These are phyloP conservation scores for Brachymystax lenok DNA, from an alignment of 2,797 vertebrate genomes.

Conservation along the genomic window DNA sequence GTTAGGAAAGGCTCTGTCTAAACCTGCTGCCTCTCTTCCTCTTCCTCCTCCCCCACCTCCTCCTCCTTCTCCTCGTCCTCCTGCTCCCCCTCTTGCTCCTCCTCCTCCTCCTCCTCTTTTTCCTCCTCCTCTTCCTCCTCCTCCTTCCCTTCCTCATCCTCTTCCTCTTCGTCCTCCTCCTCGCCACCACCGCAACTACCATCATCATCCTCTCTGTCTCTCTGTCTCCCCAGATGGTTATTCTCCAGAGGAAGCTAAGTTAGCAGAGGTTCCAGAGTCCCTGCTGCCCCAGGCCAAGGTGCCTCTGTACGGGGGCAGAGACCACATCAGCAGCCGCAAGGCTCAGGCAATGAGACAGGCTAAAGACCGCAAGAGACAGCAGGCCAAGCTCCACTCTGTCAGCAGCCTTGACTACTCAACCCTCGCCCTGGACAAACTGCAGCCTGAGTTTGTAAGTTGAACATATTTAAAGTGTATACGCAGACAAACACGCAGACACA, in stretches of 20 bases:
- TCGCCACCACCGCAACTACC: not conserved
- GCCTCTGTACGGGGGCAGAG: conserved; percentile 77
- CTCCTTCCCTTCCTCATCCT: not conserved
- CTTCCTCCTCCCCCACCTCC: no score
- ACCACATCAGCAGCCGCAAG: conserved; percentile 85
- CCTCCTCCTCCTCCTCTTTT: not conserved
- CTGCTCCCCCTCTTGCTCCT: no score
- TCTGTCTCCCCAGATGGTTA: conserved; percentile 34
- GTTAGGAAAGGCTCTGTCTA: not conserved
- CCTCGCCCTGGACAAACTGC: conserved; percentile 78
- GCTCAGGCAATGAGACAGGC: conserved; percentile 82
- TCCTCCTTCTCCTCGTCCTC: not conserved
- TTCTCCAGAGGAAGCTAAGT: conserved; percentile 34
- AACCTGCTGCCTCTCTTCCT: not conserved
- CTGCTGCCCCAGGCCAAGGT: conserved; percentile 75
- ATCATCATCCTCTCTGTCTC: conserved; percentile 1
- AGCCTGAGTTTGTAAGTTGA: conserved; percentile 86
- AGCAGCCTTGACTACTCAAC: conserved; percentile 75
- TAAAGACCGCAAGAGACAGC: conserved; percentile 84
- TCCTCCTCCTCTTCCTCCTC: not conserved
- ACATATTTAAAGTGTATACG: not conserved
- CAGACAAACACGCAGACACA: not conserved
- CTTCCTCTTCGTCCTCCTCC: not conserved
- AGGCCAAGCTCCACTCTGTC: conserved; percentile 78
- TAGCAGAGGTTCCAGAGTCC: conserved; percentile 41